A percentile compares a stretch with the other conserved stretches of the same genome.
These are phyloP conservation scores for Pollachius pollachius DNA, from an alignment of 2,113 vertebrate species.

Conservation along the genomic window DNA sequence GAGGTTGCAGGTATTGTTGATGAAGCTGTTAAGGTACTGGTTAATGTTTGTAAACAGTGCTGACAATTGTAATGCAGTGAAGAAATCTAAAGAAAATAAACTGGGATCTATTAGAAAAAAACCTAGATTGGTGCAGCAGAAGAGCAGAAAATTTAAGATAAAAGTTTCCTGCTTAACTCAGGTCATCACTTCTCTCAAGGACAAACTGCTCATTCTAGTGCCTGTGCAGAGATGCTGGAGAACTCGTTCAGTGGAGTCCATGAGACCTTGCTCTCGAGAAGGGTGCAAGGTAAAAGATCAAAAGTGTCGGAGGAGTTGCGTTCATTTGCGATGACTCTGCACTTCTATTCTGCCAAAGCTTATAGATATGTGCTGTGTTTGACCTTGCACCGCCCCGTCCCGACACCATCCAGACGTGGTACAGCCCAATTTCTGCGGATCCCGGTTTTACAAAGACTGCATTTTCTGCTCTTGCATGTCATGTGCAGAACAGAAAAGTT, in stretches of 20 bases:
- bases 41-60: no score
- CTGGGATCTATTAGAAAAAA: no score
- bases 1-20: no score
- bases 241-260: neutral
- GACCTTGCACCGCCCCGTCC: neutral
- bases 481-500: neutral
- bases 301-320: neutral
- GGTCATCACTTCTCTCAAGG: neutral
- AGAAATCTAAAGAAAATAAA: no score
- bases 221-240: neutral
- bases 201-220: neutral
- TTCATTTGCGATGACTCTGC: slow-evolving; percentile 14
- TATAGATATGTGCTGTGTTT: neutral
- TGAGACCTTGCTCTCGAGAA: neutral
- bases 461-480: slow-evolving; percentile 1
- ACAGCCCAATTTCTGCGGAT: slow-evolving; percentile 15
- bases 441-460: slow-evolving; percentile 18
- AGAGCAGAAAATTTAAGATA: no score
- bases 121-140: no score
- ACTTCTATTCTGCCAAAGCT: slow-evolving; percentile 14
- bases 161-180: neutral
- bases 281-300: no score
- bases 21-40: no score
- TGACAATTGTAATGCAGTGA: no score
- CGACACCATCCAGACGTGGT: slow-evolving; percentile 8